Base-by-base conservation (phyloP, 2,888 invertebrate species). In the Diarsia mendica region DNA sequence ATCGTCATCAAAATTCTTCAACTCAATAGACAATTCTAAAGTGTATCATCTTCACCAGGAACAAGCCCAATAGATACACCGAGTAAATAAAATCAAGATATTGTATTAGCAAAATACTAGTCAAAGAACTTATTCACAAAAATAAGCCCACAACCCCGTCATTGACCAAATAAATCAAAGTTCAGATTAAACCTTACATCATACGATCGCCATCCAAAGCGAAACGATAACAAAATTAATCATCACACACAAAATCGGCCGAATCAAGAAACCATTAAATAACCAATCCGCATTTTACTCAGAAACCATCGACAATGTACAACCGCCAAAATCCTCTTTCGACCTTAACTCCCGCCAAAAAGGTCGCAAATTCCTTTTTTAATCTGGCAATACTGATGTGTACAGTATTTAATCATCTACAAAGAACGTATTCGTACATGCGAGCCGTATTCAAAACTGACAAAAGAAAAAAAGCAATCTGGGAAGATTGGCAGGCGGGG, bases 401-500 rank as follows among this genome's bases (percentile, higher is more conserved):
- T 87, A 89, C 90, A 91, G 94, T 94, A 95, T 96, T 96, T 96
- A 96, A 96, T 96, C 96, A 95, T 92, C 93, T 94, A 96, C 96
- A 96, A 96, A 93, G 94, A 92, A 92, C 91, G 91, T 90, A 86
- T 92, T 92, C 91, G 91, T 92, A 94, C 95, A 95, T 94, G 92
- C 93, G 91, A 89, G 89, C 89, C 91, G 94, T 95, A 96, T 96
- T 96, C 95, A 91, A 95, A 95, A 95, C 95, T 94, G 93, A 96
- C 96, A 96, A 96, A 96, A 94, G 96, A 95, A 96, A 95, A 95
- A 96, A 96, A 96, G 96, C 96, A 96, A 96, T 96, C 96, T 95
- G 92, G 90, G 85, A 93, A 95, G 96, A 96, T 96, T 96, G 96
- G 96, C 96, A 95, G 95, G 96, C 95, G 95, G 94, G 95, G 94